Base-by-base conservation (phyloP, 1,140 invertebrate genomes). In the Onthophagus taurus region DNA sequence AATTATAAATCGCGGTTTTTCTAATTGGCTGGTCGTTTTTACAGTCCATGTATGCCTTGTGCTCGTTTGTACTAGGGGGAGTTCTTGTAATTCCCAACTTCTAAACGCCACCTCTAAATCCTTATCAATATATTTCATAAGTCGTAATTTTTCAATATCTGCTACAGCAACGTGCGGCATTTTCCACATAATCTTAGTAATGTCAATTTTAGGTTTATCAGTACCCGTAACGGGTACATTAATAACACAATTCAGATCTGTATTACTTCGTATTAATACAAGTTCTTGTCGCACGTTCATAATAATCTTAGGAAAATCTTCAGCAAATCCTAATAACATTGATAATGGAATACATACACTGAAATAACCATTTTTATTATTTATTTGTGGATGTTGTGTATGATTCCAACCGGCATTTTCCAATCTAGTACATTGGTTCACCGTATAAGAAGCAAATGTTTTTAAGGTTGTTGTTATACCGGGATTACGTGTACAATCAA, bases 401-500 rank as follows among this genome's bases (percentile, higher is more conserved):
- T 26, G 24, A 7, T 42, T 17, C 56, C 58, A 64, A 13, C 54
- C 51, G 13, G 52, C 49, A 50, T 63, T 62, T 31, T 54, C 31
- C 4, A 60, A 13, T 9, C 38, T 23, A 5, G 24, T 8, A 30
- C 29, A 46, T 42, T 61, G 50, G 29, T 36, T 44, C 0, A 49
- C 30, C 19, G 35, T 49, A n/a, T 52, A 47, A 1, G 59, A 58
- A 14, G 58, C 17, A 45, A 53, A 62, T 23, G 48, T 53, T 55
- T 71, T 70, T 39, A 69, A 56, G 14, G 58, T 53, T 34, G 44
- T 61, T 5, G 61, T 61, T 2, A 65, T 49, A 24, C 65, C 64
- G 4, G 59, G 52, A 53, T 63, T 60, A 58, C 60, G 61, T 36
- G 52, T 58, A 20, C 51, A 38, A 59, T 72, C 65, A 41, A 70